A percentile compares a stretch with the other conserved stretches of the same genome.
phyloP scores from a whole-genome alignment of 2,113 vertebrate genomes.

The Anhinga rufa region DNA sequence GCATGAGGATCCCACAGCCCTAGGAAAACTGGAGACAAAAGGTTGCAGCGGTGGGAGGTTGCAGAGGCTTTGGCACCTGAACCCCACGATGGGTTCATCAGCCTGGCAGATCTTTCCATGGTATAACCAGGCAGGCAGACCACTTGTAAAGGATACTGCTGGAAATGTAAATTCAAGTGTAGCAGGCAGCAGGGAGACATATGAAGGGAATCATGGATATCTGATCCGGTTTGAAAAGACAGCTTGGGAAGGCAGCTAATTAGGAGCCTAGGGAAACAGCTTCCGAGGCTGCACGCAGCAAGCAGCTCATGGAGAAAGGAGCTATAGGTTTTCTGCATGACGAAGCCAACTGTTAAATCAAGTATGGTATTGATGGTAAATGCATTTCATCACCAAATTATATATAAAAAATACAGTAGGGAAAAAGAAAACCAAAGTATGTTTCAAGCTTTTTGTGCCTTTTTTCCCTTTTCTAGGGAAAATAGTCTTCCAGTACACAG shows the following conservation, averaged over 20 bases:
- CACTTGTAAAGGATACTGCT: neutral
- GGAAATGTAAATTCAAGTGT: neutral
- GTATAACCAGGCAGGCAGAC: neutral
- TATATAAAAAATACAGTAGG: neutral
- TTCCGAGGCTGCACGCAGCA: neutral
- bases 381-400: neutral
- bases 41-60: fast-evolving
- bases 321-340: neutral
- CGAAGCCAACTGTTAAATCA: neutral
- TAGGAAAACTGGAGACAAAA: neutral
- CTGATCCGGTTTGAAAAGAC: neutral
- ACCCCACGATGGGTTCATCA: neutral
- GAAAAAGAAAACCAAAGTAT: neutral
- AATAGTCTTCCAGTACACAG: neutral
- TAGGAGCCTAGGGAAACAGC: slow-evolving; percentile 15
- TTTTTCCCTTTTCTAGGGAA: neutral
- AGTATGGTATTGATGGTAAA: neutral
- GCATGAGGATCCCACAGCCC: neutral
- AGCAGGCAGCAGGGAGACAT: neutral
- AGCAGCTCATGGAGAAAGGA: neutral
- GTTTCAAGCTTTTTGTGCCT: neutral
- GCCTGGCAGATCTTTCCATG: neutral
- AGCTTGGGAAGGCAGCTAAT: neutral
- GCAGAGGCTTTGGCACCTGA: neutral
- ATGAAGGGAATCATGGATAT: neutral